A percentile compares a stretch with the other conserved stretches of the same genome.
Conservation (phyloP, 2,888 invertebrate genomes). For the Orchesella flavescens region DNA sequence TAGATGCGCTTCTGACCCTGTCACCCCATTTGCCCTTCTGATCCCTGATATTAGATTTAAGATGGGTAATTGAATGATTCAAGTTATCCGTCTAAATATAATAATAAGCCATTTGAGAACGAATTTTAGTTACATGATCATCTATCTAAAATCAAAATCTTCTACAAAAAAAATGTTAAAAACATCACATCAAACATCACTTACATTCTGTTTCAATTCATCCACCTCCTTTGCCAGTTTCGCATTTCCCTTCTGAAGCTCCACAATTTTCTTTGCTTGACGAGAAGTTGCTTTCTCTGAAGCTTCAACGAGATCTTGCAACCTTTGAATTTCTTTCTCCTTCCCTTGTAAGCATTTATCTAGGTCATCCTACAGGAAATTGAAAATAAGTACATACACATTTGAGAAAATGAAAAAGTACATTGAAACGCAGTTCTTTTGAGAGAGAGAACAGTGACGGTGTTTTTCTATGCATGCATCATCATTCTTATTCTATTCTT, state of each 20-base stretch:
- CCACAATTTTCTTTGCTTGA: conserved; percentile 61
- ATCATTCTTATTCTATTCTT: not conserved
- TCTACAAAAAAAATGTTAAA: not conserved
- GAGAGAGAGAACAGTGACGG: not conserved
- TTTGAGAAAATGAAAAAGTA: not conserved
- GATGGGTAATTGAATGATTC: conserved; percentile 47
- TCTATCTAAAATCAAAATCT: not conserved
- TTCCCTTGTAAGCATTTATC: conserved; percentile 58
- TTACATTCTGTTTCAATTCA: conserved; percentile 45
- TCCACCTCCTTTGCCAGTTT: conserved; percentile 58
- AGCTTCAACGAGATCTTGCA: conserved; percentile 12
- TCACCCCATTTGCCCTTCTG: conserved; percentile 64
- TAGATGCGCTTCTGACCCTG: conserved; percentile 22
- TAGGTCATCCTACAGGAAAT: conserved; percentile 31
- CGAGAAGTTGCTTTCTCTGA: conserved; percentile 7
- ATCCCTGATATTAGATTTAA: conserved; percentile 55
- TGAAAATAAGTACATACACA: conserved; percentile 1
- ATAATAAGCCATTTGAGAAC: not conserved
- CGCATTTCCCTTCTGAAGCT: conserved; percentile 56
- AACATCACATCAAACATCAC: no score
- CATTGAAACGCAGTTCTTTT: not conserved
- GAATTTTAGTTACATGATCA: not conserved
- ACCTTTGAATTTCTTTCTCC: conserved; percentile 51
- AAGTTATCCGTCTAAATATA: conserved; percentile 62
- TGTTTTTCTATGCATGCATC: not conserved